Conservation (phyloP, 2,888 invertebrate genomes). For the Caradrina clavipalpis region DNA sequence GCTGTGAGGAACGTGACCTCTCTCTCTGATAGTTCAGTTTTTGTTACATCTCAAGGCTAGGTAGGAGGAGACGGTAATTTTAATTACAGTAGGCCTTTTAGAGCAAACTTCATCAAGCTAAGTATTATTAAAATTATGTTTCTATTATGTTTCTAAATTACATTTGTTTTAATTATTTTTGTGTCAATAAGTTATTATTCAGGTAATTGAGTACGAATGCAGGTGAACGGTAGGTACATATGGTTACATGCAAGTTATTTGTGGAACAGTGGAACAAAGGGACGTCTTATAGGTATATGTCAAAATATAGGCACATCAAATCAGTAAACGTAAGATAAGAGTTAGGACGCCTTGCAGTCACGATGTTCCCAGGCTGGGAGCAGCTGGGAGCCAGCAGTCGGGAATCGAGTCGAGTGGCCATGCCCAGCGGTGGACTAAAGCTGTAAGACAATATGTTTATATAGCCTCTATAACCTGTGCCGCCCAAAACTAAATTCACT, state of each 20-base stretch:
- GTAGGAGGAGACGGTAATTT: not conserved
- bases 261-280: not conserved
- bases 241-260: not conserved
- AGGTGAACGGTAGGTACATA: not conserved
- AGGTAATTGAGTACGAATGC: not conserved
- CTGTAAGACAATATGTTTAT: no score
- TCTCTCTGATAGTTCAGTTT: slow-evolving; percentile 45
- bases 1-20: slow-evolving; percentile 27
- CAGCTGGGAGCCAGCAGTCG: no score
- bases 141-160: no score
- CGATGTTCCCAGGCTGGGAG: no score
- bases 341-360: no score
- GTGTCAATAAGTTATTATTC: not conserved
- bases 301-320: not conserved
- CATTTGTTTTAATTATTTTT: not conserved
- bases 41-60: slow-evolving; percentile 52
- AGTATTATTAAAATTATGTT: not conserved
- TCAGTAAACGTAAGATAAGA: no score
- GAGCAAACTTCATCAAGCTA: not conserved
- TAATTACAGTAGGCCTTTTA: slow-evolving; percentile 9
- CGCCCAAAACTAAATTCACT: no score
- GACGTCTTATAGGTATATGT: not conserved
- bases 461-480: no score
- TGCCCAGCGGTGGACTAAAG: no score
- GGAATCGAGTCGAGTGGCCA: no score